Base-by-base conservation (phyloP, 2,888 invertebrate species). In the Cancer borealis region DNA sequence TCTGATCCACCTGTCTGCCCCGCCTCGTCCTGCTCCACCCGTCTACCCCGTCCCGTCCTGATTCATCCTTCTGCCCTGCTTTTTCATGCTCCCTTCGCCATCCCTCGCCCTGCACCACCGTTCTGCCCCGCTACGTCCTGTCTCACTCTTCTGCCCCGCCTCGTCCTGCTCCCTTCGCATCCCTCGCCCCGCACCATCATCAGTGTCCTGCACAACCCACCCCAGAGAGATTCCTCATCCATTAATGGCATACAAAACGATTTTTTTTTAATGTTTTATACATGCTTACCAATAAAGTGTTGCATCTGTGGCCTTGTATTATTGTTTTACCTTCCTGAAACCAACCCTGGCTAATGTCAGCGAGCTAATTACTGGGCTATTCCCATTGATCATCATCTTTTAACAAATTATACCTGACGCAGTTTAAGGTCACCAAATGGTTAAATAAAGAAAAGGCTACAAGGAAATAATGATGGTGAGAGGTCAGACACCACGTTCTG, bases 241-340 rank as follows among this genome's bases (percentile, higher is more conserved):
- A 30, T 8, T 84, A 39, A 21, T 84, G 79, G 30, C 79, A 84
- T 84, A 84, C 79, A 54, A 54, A 54, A 39, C 66, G 21, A 14
- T 21, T 66, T 66, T 30, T 30, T 30, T 84, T 30, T 84, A 12
- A 84, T 84, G 79, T 84, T 84, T 84, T 84, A 30, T 84, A 84
- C 79, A 84, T 30, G 8, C 21, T 30, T 10, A 10, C 39, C 79
- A 84, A 84, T 84, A 84, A 84, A 84, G 79, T 84, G 12, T 84
- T 84, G 79, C 39, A 26, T 84, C 3, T 73, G 3, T 73, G 14
- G 66, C n/a, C 21, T 73, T 73, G n/a, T 73, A 73, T 73, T 6
- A 73, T 54, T 54, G 54, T 54, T 54, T 54, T 73, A 73, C 66
- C 66, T 73, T 73, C n/a, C n/a, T 73, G n/a, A 73, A n/a, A 1